Percentiles rank a stretch among this genome's conserved stretches.
phyloP scores from a whole-genome alignment of 2,113 vertebrate genomes.

The Phrynosoma platyrhinos region DNA sequence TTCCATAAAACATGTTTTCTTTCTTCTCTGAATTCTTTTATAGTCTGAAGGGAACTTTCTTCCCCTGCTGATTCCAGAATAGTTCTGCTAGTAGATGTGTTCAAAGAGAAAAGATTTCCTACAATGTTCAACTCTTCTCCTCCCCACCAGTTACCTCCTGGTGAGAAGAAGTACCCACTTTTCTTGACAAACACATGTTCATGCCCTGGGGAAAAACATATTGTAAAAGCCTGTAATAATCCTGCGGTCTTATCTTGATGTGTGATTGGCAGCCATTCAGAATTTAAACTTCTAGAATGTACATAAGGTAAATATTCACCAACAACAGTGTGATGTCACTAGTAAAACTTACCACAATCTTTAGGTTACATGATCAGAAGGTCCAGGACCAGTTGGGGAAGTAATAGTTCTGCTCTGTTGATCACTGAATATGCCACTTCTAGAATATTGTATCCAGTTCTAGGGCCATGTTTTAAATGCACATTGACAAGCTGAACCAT shows the following conservation, averaged over 20 bases:
- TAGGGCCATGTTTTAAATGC: too few relatives aligned
- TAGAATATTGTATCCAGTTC: too few relatives aligned
- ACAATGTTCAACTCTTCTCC: not conserved
- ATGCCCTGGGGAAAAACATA: not conserved
- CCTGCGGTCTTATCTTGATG: not conserved
- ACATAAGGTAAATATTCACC: not conserved
- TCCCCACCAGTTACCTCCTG: not conserved
- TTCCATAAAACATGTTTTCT: not conserved
- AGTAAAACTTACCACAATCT: not conserved
- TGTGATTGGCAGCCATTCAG: not conserved
- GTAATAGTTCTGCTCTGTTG: not conserved
- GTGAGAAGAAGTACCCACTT: not conserved
- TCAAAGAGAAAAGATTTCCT: conserved; percentile 7
- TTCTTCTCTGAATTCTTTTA: not conserved
- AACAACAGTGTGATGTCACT: not conserved
- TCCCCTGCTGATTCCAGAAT: not conserved
- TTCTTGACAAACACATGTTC: not conserved
- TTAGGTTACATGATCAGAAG: not conserved
- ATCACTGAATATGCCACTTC: not conserved
- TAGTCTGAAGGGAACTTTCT: not conserved
- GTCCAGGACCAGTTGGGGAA: not conserved
- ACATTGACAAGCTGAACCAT: not conserved
- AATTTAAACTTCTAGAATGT: not conserved
- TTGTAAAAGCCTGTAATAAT: not conserved
- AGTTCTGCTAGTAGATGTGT: not conserved